Conservation (phyloP, 2,888 invertebrate species). For the Papilio elwesi region DNA sequence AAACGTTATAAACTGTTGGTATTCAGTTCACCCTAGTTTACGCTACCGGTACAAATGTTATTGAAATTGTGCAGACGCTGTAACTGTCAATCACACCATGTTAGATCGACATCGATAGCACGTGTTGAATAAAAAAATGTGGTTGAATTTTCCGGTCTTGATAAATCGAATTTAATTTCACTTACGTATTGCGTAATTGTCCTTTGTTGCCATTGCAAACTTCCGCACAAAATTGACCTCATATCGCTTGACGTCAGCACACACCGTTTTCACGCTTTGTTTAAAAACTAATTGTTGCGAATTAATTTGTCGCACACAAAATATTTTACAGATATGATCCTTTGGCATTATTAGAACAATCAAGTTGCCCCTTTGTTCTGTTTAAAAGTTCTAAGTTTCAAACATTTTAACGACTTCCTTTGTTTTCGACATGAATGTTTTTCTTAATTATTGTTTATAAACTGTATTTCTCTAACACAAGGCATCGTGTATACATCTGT, state of each 20-base stretch:
- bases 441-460: conserved; percentile 2
- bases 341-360: conserved; percentile 3
- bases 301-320: conserved; percentile 47
- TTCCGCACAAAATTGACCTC: conserved; percentile 56
- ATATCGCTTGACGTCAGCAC: conserved; percentile 47
- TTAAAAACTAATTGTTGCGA: conserved; percentile 51
- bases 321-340: conserved; percentile 42
- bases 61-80: no score
- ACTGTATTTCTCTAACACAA: neutral
- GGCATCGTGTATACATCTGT: no score
- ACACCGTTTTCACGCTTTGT: conserved; percentile 47
- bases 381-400: conserved; percentile 4
- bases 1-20: no score
- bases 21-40: no score
- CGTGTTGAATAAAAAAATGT: neutral
- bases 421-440: neutral
- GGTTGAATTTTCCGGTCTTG: conserved; percentile 25
- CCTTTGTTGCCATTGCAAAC: conserved; percentile 55
- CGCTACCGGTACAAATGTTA: no score
- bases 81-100: no score
- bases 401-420: conserved; percentile 10
- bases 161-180: conserved; percentile 16
- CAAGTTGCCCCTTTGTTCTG: conserved; percentile 2
- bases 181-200: conserved; percentile 39
- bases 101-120: no score